Conservation (phyloP, 1,140 invertebrate genomes). For the Drosophila hydei region DNA sequence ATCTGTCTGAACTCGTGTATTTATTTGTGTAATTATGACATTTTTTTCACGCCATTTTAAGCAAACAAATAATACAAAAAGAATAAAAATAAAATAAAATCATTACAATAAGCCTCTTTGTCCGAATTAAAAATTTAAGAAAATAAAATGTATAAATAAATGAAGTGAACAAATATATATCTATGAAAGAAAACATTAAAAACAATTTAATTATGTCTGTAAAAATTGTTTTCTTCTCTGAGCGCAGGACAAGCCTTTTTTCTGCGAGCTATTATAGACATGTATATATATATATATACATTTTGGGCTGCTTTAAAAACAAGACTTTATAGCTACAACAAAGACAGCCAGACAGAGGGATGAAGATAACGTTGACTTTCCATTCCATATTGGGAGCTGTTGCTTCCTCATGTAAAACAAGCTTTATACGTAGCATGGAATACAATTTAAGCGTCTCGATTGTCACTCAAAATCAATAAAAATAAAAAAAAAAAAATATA, state of each 20-base stretch:
- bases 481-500: constrained; percentile 19
- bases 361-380: too few relatives aligned
- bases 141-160: constrained; percentile 57
- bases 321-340: constrained; percentile 26
- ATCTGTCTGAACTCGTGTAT: constrained; percentile 49
- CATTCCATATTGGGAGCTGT: constrained; percentile 1
- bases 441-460: constrained; percentile 21
- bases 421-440: constrained; percentile 8
- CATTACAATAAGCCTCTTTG: constrained; percentile 66
- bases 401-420: constrained; percentile 36
- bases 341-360: background rate
- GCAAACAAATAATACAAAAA: constrained; percentile 70
- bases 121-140: constrained; percentile 54
- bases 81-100: constrained; percentile 43
- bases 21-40: constrained; percentile 79
- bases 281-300: background rate
- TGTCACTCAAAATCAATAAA: constrained; percentile 58
- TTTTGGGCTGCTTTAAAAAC: constrained; percentile 29
- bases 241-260: constrained; percentile 60
- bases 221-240: constrained; percentile 24
- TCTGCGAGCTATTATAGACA: constrained; percentile 15
- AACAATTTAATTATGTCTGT: constrained; percentile 1
- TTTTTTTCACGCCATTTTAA: constrained; percentile 73
- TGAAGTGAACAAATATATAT: constrained; percentile 37
- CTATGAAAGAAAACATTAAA: constrained; percentile 18